Evolutionary conservation across 2,113 vertebrate genomes (phyloP).

Genomic region (Daphoenositta chrysoptera): DNA sequence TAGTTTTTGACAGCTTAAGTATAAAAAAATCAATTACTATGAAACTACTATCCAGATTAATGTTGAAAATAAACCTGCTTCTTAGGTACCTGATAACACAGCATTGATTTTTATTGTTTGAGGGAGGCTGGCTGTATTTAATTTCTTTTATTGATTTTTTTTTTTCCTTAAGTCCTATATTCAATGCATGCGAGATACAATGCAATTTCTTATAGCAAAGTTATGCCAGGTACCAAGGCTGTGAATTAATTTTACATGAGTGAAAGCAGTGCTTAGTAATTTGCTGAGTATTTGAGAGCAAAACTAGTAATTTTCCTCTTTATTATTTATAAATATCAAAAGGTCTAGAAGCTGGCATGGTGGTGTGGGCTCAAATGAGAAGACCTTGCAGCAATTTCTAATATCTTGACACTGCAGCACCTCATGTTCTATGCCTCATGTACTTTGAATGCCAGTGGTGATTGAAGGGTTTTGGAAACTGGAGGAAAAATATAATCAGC

Average conservation of each 20-base stretch:
- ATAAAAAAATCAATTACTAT: slow-evolving; percentile 69
- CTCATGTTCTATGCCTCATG: not conserved
- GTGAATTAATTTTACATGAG: slow-evolving; percentile 62
- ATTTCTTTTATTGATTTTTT: slow-evolving; percentile 67
- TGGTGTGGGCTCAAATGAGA: slow-evolving; percentile 1
- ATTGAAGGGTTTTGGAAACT: not conserved
- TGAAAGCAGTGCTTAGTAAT: slow-evolving; percentile 42
- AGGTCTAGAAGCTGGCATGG: not conserved
- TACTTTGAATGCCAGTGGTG: slow-evolving; percentile 24
- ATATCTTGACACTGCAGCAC: not conserved
- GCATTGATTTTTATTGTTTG: slow-evolving; percentile 71
- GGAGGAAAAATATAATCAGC: not conserved
- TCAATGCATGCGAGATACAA: slow-evolving; percentile 56
- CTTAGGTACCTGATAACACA: slow-evolving; percentile 47
- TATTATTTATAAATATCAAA: slow-evolving; percentile 62
- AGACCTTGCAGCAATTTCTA: slow-evolving; percentile 21
- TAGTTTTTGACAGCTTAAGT: slow-evolving; percentile 68
- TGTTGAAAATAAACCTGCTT: slow-evolving; percentile 68
- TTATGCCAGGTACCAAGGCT: slow-evolving; percentile 18
- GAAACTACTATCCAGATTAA: slow-evolving; percentile 66
- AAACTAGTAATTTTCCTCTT: slow-evolving; percentile 46
- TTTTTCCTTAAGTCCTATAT: slow-evolving; percentile 48
- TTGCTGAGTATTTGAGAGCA: slow-evolving; percentile 58
- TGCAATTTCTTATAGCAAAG: slow-evolving; percentile 52
- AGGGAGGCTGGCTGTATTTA: slow-evolving; percentile 66